phyloP scores from a whole-genome alignment of 2,113 vertebrate genomes.

The Mustelus asterias region DNA sequence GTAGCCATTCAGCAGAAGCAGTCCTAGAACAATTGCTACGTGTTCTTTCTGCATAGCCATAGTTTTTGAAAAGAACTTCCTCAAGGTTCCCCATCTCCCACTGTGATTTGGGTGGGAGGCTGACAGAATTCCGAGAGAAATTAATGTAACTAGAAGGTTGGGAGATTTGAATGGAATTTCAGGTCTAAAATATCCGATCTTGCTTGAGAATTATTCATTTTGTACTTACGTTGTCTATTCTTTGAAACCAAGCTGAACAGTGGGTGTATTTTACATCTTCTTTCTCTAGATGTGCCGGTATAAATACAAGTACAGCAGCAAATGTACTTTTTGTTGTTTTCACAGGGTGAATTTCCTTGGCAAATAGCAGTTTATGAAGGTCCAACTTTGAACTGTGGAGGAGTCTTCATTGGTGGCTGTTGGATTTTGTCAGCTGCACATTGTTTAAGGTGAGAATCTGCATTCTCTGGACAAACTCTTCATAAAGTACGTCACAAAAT shows the following conservation, averaged over 20 bases:
- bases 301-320: background rate
- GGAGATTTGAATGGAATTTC: background rate
- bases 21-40: background rate
- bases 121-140: background rate
- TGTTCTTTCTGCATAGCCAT: background rate
- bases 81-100: background rate
- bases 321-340: background rate
- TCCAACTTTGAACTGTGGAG: constrained; percentile 67
- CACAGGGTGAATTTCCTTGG: constrained; percentile 86
- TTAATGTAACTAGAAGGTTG: background rate
- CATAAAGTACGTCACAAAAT: background rate
- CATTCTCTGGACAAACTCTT: background rate
- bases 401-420: constrained; percentile 83
- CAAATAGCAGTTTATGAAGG: constrained; percentile 74
- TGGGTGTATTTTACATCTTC: background rate
- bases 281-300: background rate
- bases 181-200: background rate
- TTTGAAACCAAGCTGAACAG: background rate
- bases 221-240: background rate
- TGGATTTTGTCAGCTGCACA: constrained; percentile 92
- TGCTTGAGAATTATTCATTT: background rate
- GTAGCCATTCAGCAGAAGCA: background rate
- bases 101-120: background rate
- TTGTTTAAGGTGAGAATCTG: constrained; percentile 73
- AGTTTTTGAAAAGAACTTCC: background rate